Evolutionary conservation across 92 coral and sea anemone genomes (phyloP).

Genomic region (Phenganax subtilis): DNA sequence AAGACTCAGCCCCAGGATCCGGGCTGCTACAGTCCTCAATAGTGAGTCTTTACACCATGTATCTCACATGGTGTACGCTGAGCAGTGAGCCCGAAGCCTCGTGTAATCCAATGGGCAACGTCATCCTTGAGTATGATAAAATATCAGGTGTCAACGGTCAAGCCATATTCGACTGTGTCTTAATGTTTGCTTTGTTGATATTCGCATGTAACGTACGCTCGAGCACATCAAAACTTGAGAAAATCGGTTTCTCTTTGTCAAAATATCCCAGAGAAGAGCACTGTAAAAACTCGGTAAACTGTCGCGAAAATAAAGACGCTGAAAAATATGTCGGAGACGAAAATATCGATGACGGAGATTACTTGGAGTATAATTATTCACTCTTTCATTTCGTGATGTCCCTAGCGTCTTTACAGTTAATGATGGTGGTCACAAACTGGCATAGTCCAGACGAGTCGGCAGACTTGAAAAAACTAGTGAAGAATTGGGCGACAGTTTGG

Average conservation of each 20-base stretch:
- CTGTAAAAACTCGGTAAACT: conserved; percentile 44
- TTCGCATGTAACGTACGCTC: conserved; percentile 97
- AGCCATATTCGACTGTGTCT: conserved; percentile 87
- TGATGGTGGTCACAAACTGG: conserved; percentile 99
- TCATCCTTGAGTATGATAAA: conserved; percentile 89
- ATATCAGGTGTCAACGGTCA: conserved; percentile 95
- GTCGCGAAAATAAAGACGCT: conserved; percentile 24
- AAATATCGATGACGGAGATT: conserved; percentile 42
- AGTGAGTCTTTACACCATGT: conserved; percentile 89
- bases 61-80: conserved; percentile 92
- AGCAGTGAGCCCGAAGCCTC: conserved; percentile 85
- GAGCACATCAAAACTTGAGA: conserved; percentile 88
- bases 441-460: conserved; percentile 91
- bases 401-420: conserved; percentile 80
- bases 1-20: conserved; percentile 79
- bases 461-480: conserved; percentile 86
- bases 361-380: conserved; percentile 79
- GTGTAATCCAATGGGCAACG: conserved; percentile 93
- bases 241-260: conserved; percentile 75
- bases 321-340: conserved; percentile 37
- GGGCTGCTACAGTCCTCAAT: conserved; percentile 93
- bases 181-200: conserved; percentile 74
- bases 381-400: conserved; percentile 86
- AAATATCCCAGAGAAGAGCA: conserved; percentile 28
- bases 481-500: conserved; percentile 99